Evolutionary conservation across 2,888 invertebrate genomes (phyloP).

Genomic region (Drosophila incognita): DNA sequence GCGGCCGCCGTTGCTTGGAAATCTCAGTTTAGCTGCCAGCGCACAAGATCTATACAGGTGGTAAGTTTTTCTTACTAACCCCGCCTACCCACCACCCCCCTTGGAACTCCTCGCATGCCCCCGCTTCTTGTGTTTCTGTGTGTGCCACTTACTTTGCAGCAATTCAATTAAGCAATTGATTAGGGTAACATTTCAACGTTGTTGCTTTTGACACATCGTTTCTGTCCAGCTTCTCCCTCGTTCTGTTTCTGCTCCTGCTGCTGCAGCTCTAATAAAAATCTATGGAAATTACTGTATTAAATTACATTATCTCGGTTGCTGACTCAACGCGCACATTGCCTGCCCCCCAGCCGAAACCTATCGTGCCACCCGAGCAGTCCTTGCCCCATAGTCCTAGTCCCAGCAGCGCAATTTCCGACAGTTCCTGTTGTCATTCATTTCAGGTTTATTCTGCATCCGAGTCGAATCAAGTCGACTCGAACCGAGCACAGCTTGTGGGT

Average conservation of each 20-base stretch:
- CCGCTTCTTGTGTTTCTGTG: neutral
- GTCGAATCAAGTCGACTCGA: neutral
- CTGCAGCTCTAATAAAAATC: conserved; percentile 63
- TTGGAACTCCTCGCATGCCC: conserved; percentile 5
- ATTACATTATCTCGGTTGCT: conserved; percentile 73
- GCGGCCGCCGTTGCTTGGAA: conserved; percentile 86
- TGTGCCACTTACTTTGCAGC: conserved; percentile 23
- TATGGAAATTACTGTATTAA: conserved; percentile 79
- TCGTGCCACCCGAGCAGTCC: neutral
- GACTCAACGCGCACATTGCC: conserved; percentile 45
- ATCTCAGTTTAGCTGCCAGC: conserved; percentile 85
- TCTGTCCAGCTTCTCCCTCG: neutral
- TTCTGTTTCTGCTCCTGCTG: neutral
- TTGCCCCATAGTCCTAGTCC: conserved; percentile 33
- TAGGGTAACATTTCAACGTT: conserved; percentile 59
- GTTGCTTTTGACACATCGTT: conserved; percentile 28
- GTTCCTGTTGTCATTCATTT: conserved; percentile 67
- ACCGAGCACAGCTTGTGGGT: neutral
- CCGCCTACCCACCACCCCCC: neutral
- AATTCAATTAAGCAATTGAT: conserved; percentile 74
- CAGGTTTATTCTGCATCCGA: conserved; percentile 33
- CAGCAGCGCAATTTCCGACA: conserved; percentile 60
- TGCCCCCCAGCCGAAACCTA: neutral
- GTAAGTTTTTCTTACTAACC: conserved; percentile 82
- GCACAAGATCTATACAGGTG: conserved; percentile 86